These are phyloP conservation scores for Pentamera pediparva DNA, from an alignment of 53 echinoderm and acorn worm species.

Conservation along the genomic window DNA sequence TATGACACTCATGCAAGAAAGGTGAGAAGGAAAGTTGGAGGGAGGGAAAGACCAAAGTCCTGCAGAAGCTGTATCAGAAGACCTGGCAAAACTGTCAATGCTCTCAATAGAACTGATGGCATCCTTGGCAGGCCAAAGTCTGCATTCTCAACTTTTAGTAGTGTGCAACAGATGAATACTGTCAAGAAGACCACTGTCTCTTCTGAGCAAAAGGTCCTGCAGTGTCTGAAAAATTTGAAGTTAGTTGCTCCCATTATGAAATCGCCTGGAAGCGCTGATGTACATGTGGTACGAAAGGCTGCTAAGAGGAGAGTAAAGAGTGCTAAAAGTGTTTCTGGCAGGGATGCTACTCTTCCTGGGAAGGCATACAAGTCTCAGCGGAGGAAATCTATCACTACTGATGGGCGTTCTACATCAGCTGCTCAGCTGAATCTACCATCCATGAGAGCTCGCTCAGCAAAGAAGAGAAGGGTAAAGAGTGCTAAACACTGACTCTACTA, in stretches of 20 bases:
- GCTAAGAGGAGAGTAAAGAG: conserved; percentile 31
- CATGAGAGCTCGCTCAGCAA: conserved; percentile 29
- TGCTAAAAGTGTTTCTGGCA: conserved; percentile 40
- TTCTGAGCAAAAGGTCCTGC: conserved; percentile 47
- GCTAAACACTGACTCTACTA: conserved; percentile 13
- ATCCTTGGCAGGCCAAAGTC: conserved; percentile 85
- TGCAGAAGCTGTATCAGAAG: conserved; percentile 61
- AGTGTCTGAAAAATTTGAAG: conserved; percentile 48
- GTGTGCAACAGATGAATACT: conserved; percentile 41
- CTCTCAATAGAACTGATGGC: conserved; percentile 65
- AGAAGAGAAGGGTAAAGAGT: conserved; percentile 24
- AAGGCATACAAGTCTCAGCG: conserved; percentile 88
- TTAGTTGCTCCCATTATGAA: conserved; percentile 44
- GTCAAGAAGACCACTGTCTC: conserved; percentile 43
- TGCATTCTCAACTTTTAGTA: conserved; percentile 88
- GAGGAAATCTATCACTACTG: conserved; percentile 73
- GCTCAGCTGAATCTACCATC: conserved; percentile 36
- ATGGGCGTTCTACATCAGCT: conserved; percentile 62
- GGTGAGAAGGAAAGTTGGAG: conserved; percentile 19
- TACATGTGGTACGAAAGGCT: neutral
- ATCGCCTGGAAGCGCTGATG: conserved; percentile 9
- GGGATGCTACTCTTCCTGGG: conserved; percentile 70
- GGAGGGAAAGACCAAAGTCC: conserved; percentile 60
- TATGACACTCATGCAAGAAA: conserved; percentile 57
- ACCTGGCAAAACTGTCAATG: conserved; percentile 35